Evolutionary conservation across 2,888 invertebrate species (phyloP), one percentile per base, ranked within the genome.

Genomic region (Petrophora chlorosata): DNA sequence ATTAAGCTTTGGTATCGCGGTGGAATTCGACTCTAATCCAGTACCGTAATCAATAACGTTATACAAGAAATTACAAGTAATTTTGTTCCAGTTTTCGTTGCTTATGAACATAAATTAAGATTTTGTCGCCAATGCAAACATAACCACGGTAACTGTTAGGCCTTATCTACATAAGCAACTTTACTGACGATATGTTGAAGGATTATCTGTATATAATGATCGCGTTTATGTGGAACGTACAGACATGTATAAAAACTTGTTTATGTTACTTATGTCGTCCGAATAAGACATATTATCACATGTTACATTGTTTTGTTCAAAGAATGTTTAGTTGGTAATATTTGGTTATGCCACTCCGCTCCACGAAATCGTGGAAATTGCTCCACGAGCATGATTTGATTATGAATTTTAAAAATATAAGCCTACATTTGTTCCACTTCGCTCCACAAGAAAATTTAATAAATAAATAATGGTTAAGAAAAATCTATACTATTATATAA

Each of bases 131-230:
- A 50, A 34, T 48, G 52, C 54, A 46, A 59, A 53, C 52, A 53
- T 53, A 44, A 44, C 39, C 29, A 34, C 19, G 19, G 22, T 51
- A 40, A 46, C 50, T 28, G 44, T 34, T 25, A 38, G 16, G 33
- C 42, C 32, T 7, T 28, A 52, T 52, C 45, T 44, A 36, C 48
- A 39, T 56, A 50, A 50, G 47, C 48, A 30, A 49, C 41, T 48
- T 56, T 55, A 59, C 54, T 53, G 51, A 60, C 61, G 41, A 61
- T 64, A 64, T 56, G 56, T 59, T 56, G 56, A 59, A 53, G 53
- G 62, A 62, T 64, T 62, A 62, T 59, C 39, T 43, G 16, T 14
- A 10, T 38, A 49, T 38, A 49, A 43, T 39, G 22, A 39, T 33
- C 28, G 16, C 8, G n/a, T n/a, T n/a, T n/a, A n/a, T n/a, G n/a